Evolutionary conservation across 1,140 invertebrate species (phyloP).

Genomic region (Anoplolepis gracilipes): DNA sequence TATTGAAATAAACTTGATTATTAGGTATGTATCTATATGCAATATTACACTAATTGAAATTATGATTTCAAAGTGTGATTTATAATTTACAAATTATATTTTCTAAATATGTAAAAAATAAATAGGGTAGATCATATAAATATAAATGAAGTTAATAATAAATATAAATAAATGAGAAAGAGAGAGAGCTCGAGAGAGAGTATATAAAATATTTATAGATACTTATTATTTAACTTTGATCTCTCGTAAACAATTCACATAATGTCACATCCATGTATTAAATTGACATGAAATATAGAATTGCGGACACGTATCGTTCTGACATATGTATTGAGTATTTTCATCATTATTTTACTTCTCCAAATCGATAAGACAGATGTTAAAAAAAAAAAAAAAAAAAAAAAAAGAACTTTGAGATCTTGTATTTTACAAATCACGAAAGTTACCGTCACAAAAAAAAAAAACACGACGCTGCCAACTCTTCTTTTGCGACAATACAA

Average conservation of each 20-base stretch:
- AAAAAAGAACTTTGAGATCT: background rate
- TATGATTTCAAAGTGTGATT: background rate
- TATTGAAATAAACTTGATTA: background rate
- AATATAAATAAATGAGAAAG: too few species aligned
- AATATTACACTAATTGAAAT: background rate
- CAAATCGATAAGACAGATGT: background rate
- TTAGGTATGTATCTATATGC: background rate
- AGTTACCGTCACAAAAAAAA: background rate
- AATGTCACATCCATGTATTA: background rate
- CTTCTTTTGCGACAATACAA: background rate
- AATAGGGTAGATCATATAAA: background rate
- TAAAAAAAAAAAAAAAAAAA: constrained; percentile 3
- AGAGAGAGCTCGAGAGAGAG: background rate
- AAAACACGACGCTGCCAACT: background rate
- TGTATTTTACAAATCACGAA: background rate
- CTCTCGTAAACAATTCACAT: background rate
- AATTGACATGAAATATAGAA: background rate
- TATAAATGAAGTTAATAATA: too few species aligned
- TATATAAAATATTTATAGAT: background rate
- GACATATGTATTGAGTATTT: constrained; percentile 5
- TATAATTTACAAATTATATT: background rate
- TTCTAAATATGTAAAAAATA: background rate
- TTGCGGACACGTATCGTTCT: background rate
- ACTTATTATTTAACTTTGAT: background rate
- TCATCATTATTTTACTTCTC: background rate